A percentile compares a stretch with the other conserved stretches of the same genome.
These are phyloP conservation scores for Tetramorium simillimum DNA, from an alignment of 1,140 invertebrate species.

Conservation along the genomic window DNA sequence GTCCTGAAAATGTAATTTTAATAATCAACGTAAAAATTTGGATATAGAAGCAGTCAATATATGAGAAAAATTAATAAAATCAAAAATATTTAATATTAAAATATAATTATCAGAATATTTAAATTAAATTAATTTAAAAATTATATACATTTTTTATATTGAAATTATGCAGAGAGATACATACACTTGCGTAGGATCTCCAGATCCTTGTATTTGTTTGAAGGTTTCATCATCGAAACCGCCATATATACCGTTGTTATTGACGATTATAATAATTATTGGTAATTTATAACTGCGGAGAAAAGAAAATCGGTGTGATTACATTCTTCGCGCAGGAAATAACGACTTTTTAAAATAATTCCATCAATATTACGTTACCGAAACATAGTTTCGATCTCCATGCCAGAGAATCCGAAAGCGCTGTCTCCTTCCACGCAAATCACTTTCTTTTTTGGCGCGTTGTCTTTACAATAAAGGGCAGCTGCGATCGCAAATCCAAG, in stretches of 20 bases:
- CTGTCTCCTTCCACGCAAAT: constrained; percentile 97
- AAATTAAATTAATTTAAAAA: too few species aligned
- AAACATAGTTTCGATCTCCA: constrained; percentile 98
- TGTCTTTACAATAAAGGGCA: constrained; percentile 94
- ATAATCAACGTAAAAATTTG: background rate
- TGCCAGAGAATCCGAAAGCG: constrained; percentile 98
- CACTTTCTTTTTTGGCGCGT: constrained; percentile 92
- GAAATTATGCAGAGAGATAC: constrained; percentile 66
- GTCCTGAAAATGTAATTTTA: constrained; percentile 86
- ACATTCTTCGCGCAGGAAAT: background rate
- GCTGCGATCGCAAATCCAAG: constrained; percentile 97
- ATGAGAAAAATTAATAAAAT: background rate
- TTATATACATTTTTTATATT: constrained; percentile 24
- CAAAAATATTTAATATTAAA: background rate
- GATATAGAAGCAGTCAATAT: background rate
- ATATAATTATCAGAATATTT: background rate
- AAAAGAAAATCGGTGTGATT: constrained; percentile 5
- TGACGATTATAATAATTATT: constrained; percentile 96
- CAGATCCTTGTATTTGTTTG: constrained; percentile 88
- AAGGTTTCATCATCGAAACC: constrained; percentile 93
- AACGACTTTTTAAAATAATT: background rate
- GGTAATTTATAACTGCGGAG: constrained; percentile 94
- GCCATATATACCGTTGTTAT: constrained; percentile 98
- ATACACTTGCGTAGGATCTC: constrained; percentile 88
- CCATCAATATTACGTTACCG: constrained; percentile 83